Evolutionary conservation across 2,797 vertebrate genomes (phyloP), one percentile per base, ranked within the genome.

Genomic region (Anas bahamensis): DNA sequence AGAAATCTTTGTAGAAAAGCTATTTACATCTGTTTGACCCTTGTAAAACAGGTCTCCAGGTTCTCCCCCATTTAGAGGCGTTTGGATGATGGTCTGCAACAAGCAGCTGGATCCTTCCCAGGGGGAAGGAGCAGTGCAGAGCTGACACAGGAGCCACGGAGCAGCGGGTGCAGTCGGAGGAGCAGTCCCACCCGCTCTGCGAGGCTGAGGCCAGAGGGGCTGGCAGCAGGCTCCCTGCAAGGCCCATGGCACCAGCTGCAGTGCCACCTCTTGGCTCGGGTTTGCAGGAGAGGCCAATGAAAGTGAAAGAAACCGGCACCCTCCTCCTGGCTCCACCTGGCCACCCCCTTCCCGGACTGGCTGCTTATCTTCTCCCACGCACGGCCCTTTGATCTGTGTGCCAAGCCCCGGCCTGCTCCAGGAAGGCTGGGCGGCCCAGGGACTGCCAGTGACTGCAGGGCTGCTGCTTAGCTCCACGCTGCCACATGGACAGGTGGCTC

Each of bases 21-120:
- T 76, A 84, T 96, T 93, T 95, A 84, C 89, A 94, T 94, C 84
- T 92, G 86, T 78, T 83, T 93, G 95, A 93, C 90, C 88, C 92
- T 81, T 28, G 76, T 78, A 90, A 94, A 92, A 86, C 66, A 57
- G 70, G 48, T 92, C 90, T 73, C 93, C 18, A 23, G 82, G 88
- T 84, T 89, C 76, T 88, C 73, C 41, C 29, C 52, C 59, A 23
- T 87, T 85, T 48, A 24, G 48, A 94, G 55, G 44, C 66, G 41
- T 78, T 72, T 48, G 35, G 57, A 77, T 53, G 42, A 42, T 18
- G 59, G 24, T 44, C 70, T 90, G 41, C 68, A 24, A 22, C 39
- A 78, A 78, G 79, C 63, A 74, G 65, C 79, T 90, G 74, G 37
- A 82, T 89, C 63, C 60, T 81, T 93, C 71, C 74, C 31, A 37